Conservation (phyloP, 2,888 invertebrate genomes). For the Lithophane leautieri region DNA sequence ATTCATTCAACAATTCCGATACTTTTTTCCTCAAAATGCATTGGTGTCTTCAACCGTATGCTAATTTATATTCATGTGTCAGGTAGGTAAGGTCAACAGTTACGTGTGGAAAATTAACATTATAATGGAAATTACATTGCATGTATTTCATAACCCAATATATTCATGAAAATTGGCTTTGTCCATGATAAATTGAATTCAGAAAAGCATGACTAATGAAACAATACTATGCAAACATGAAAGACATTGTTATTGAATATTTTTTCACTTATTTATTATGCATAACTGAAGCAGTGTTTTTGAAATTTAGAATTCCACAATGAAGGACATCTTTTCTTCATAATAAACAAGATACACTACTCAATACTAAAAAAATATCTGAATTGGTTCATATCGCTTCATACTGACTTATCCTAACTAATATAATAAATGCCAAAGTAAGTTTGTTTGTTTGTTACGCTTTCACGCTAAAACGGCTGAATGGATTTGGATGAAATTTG, state of each 20-base stretch:
- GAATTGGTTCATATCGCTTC: background rate
- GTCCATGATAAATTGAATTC: conserved; percentile 24
- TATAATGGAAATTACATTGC: conserved; percentile 32
- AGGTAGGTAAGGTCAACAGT: conserved; percentile 34
- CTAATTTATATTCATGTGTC: conserved; percentile 31
- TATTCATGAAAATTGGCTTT: conserved; percentile 30
- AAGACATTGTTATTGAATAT: background rate
- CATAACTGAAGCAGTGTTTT: background rate
- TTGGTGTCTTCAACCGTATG: conserved; percentile 20
- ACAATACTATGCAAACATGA: conserved; percentile 17
- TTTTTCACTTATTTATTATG: background rate
- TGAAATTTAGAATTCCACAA: background rate
- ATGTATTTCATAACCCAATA: conserved; percentile 28
- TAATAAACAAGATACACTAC: background rate
- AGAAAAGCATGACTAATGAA: conserved; percentile 27
- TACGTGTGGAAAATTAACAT: conserved; percentile 36
- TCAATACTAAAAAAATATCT: background rate
- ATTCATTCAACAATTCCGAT: conserved; percentile 2
- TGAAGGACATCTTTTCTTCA: background rate
- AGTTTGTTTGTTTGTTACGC: no score
- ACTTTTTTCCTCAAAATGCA: conserved; percentile 27
- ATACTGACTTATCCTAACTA: background rate
- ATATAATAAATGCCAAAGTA: no score
- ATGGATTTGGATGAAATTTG: no score
- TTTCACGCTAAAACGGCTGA: no score